phyloP scores from a whole-genome alignment of 2,888 invertebrate species.

The Acrobeloides nanus region DNA sequence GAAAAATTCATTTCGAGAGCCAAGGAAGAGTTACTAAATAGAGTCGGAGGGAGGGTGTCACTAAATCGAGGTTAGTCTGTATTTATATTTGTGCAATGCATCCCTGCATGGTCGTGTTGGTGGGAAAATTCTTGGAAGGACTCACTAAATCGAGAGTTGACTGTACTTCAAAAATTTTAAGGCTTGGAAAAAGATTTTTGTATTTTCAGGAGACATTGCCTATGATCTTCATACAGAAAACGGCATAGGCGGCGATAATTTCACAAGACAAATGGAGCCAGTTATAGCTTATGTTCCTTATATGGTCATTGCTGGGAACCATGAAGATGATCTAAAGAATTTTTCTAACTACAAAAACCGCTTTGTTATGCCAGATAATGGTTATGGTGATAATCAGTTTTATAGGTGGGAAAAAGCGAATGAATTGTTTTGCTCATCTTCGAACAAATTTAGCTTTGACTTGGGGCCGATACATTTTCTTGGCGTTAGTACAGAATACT shows the following conservation, averaged over 20 bases:
- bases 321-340: conserved; percentile 64
- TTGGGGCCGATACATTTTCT: conserved; percentile 85
- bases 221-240: conserved; percentile 78
- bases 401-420: conserved; percentile 1
- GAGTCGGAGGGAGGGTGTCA: too few species aligned
- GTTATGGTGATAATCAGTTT: conserved; percentile 14
- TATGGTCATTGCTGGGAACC: conserved; percentile 68
- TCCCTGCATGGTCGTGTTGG: too few species aligned
- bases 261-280: conserved; percentile 83
- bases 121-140: too few species aligned
- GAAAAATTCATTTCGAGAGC: too few species aligned
- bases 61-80: too few species aligned
- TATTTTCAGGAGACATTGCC: conserved; percentile 74
- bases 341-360: conserved; percentile 85
- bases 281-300: conserved; percentile 70
- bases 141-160: not conserved
- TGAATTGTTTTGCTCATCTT: conserved; percentile 12
- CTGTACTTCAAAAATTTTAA: not conserved
- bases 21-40: too few species aligned
- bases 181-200: not conserved
- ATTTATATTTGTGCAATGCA: too few species aligned
- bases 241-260: conserved; percentile 77
- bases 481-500: conserved; percentile 83
- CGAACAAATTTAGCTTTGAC: conserved; percentile 70
- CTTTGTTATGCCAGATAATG: conserved; percentile 76